Percentiles rank a stretch among this genome's conserved stretches.
phyloP scores from a whole-genome alignment of 2,888 invertebrate genomes.

The Cheilosia impressa region DNA sequence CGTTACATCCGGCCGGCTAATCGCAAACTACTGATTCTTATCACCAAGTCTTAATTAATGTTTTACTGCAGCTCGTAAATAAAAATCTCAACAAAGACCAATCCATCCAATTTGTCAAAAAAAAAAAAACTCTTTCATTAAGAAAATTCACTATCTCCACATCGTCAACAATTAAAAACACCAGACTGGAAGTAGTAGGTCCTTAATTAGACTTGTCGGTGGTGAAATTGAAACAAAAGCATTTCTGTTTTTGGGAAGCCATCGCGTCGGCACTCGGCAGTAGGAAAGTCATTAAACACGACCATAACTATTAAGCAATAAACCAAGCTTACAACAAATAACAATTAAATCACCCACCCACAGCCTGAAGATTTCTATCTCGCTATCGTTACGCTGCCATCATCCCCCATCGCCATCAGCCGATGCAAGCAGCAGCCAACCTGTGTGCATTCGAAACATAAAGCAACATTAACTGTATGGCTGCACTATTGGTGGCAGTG shows the following conservation, averaged over 20 bases:
- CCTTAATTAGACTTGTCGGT: slow-evolving; percentile 50
- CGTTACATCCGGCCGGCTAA: slow-evolving; percentile 15
- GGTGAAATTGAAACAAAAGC: slow-evolving; percentile 56
- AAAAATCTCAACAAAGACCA: slow-evolving; percentile 29
- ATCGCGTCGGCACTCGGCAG: not conserved
- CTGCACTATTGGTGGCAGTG: slow-evolving; percentile 21
- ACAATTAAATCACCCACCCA: slow-evolving; percentile 74
- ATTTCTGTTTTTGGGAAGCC: slow-evolving; percentile 10
- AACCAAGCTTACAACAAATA: slow-evolving; percentile 69
- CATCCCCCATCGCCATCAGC: slow-evolving; percentile 26
- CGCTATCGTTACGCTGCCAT: slow-evolving; percentile 12
- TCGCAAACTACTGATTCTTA: slow-evolving; percentile 16
- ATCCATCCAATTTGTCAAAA: slow-evolving; percentile 52
- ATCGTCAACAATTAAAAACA: slow-evolving; percentile 43
- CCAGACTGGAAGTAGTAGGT: slow-evolving; percentile 31
- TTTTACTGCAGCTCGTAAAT: slow-evolving; percentile 51
- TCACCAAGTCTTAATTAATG: slow-evolving; percentile 39
- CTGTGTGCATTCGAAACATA: slow-evolving; percentile 39
- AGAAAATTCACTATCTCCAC: slow-evolving; percentile 15
- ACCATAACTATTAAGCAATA: slow-evolving; percentile 66
- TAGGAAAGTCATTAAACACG: slow-evolving; percentile 51
- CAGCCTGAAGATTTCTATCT: slow-evolving; percentile 66
- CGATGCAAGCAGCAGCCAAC: slow-evolving; percentile 28
- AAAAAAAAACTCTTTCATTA: slow-evolving; percentile 44
- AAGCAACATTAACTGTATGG: slow-evolving; percentile 26